Evolutionary conservation across 2,113 vertebrate species (phyloP).

Genomic region (Microtus montanus): DNA sequence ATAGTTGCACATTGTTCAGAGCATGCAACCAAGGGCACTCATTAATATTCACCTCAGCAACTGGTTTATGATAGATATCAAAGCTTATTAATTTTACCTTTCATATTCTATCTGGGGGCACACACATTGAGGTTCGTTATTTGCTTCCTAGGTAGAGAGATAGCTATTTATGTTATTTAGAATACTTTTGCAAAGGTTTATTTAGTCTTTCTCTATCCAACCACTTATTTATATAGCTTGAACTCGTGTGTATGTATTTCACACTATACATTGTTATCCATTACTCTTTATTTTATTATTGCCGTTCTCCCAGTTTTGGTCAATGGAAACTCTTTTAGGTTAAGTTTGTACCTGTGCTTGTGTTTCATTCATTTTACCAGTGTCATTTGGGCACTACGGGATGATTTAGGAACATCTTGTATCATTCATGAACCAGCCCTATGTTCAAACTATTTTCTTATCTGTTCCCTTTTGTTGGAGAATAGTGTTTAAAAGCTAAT

Average conservation of each 20-base stretch:
- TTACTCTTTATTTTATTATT: not conserved
- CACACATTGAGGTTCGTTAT: not conserved
- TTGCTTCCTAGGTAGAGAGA: not conserved
- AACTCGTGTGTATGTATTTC: not conserved
- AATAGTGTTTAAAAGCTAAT: not conserved
- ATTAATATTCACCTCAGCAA: not conserved
- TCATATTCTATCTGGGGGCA: not conserved
- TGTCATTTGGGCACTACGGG: not conserved
- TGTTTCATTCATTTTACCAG: not conserved
- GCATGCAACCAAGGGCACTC: not conserved
- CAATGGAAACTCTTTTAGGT: not conserved
- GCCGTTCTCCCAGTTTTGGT: not conserved
- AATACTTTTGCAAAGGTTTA: not conserved
- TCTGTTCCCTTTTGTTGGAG: not conserved
- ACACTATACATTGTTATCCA: not conserved
- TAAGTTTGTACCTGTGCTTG: rapidly evolving
- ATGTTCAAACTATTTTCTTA: not conserved
- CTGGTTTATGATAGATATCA: not conserved
- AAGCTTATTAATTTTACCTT: not conserved
- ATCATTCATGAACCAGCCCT: not conserved
- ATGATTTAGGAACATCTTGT: not conserved
- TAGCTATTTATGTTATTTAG: not conserved
- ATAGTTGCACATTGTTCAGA: not conserved
- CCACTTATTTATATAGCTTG: not conserved
- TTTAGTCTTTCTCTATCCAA: not conserved